Conservation (phyloP, 2,888 invertebrate species). For the Ormyrus labotus region DNA sequence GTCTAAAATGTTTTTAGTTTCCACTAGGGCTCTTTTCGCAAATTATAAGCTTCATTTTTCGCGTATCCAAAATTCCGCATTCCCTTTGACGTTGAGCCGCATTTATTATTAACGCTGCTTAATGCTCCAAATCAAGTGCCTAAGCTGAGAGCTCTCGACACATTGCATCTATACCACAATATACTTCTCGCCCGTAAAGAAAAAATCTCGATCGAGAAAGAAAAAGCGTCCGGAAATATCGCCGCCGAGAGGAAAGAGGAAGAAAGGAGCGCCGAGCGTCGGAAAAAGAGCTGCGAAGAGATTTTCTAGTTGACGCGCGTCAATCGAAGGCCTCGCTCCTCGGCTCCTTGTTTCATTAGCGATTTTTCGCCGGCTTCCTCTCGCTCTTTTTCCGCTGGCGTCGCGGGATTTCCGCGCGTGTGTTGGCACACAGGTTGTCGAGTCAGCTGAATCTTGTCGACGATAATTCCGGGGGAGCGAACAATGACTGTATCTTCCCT, state of each 20-base stretch:
- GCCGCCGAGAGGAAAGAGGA: not conserved
- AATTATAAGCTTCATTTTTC: too few species aligned
- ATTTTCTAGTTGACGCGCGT: constrained; percentile 38
- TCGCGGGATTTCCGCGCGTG: constrained; percentile 14
- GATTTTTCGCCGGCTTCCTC: constrained; percentile 28
- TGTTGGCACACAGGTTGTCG: constrained; percentile 33
- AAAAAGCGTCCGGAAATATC: too few species aligned
- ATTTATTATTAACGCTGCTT: too few species aligned
- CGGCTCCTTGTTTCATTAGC: constrained; percentile 46
- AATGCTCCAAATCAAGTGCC: too few species aligned
- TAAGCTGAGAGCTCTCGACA: too few species aligned
- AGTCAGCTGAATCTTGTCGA: constrained; percentile 54
- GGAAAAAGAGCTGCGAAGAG: constrained; percentile 13
- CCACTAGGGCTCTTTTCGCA: too few species aligned
- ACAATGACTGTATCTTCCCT: constrained; percentile 27
- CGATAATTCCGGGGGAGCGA: constrained; percentile 34
- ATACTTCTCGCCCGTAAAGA: too few species aligned
- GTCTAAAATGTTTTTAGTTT: too few species aligned
- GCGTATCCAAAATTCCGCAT: too few species aligned
- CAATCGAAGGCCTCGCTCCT: constrained; percentile 25
- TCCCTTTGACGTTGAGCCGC: too few species aligned
- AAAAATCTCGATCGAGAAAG: too few species aligned
- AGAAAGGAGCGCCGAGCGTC: not conserved
- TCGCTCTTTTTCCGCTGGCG: constrained; percentile 33
- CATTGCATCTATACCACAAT: too few species aligned